Percentiles rank a stretch among this genome's conserved stretches.
Conservation (phyloP, 2,113 vertebrate species). For the Chionodraco myersi region DNA sequence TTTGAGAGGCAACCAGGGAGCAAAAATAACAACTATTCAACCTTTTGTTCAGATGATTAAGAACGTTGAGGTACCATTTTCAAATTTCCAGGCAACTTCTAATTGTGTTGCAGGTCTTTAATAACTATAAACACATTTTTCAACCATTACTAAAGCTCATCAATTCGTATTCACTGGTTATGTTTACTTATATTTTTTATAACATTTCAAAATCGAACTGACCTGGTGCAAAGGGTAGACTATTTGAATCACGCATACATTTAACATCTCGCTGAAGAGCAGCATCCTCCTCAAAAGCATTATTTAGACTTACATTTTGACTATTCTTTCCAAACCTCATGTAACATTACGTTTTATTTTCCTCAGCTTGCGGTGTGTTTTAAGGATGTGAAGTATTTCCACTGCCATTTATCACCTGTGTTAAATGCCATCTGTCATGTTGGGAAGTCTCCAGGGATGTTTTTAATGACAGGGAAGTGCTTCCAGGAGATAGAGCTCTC, state of each 20-base stretch:
- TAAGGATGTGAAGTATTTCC: constrained; percentile 58
- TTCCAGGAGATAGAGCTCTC: constrained; percentile 75
- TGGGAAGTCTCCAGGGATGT: constrained; percentile 76
- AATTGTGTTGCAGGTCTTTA: neutral
- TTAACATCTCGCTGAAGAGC: constrained; percentile 15
- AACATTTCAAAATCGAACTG: constrained; percentile 4
- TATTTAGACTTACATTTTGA: constrained; percentile 31
- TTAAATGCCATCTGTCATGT: constrained; percentile 82
- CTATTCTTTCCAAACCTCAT: constrained; percentile 20
- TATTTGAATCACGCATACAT: constrained; percentile 20
- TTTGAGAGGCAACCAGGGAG: neutral
- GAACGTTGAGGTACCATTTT: neutral
- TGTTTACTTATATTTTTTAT: constrained; percentile 11
- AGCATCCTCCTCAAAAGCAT: constrained; percentile 35
- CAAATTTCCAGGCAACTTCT: neutral
- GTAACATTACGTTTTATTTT: constrained; percentile 1
- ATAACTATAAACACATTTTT: neutral
- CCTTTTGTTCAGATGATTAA: neutral
- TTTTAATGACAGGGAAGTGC: constrained; percentile 81
- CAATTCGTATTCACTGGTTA: constrained; percentile 13
- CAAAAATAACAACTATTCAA: neutral
- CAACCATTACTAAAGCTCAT: constrained; percentile 26
- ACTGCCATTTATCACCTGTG: constrained; percentile 73
- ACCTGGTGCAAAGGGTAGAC: constrained; percentile 5
- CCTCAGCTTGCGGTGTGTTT: constrained; percentile 40